Percentiles rank a stretch among this genome's conserved stretches.
phyloP scores from a whole-genome alignment of 2,113 vertebrate genomes.

The Rhegmatorhina hoffmannsi region DNA sequence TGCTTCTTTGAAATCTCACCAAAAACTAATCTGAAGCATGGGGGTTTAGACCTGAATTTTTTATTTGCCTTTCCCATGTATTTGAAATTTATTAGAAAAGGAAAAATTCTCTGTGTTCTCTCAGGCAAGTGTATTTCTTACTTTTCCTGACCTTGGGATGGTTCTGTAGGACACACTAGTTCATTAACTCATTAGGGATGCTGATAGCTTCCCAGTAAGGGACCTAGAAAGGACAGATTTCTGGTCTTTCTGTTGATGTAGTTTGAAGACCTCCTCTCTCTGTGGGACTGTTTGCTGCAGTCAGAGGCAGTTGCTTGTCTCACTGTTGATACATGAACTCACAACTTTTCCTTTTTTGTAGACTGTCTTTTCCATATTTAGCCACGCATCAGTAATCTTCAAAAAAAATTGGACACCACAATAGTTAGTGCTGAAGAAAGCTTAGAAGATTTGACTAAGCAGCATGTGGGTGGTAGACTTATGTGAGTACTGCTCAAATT shows the following conservation, averaged over 20 bases:
- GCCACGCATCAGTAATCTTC: neutral
- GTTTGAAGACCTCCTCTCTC: neutral
- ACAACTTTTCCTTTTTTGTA: neutral
- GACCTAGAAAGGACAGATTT: neutral
- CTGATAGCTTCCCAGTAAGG: neutral
- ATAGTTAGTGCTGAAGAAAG: neutral
- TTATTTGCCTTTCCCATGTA: neutral
- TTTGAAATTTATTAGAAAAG: neutral
- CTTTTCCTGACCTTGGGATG: neutral
- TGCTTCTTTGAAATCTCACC: neutral
- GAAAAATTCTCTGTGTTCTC: neutral
- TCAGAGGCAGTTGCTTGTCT: neutral
- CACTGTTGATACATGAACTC: neutral
- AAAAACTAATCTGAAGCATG: neutral
- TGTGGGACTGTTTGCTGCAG: neutral
- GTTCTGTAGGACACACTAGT: neutral
- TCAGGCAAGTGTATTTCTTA: neutral
- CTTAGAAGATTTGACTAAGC: slow-evolving; percentile 28
- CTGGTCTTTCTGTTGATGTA: neutral
- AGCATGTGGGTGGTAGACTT: neutral
- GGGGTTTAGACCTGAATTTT: neutral
- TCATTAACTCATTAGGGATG: neutral
- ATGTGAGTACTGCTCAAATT: neutral
- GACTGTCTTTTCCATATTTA: neutral
- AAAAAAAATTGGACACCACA: neutral